These are phyloP conservation scores for Eristalinus aeneus DNA, from an alignment of 2,888 invertebrate species.

Conservation along the genomic window DNA sequence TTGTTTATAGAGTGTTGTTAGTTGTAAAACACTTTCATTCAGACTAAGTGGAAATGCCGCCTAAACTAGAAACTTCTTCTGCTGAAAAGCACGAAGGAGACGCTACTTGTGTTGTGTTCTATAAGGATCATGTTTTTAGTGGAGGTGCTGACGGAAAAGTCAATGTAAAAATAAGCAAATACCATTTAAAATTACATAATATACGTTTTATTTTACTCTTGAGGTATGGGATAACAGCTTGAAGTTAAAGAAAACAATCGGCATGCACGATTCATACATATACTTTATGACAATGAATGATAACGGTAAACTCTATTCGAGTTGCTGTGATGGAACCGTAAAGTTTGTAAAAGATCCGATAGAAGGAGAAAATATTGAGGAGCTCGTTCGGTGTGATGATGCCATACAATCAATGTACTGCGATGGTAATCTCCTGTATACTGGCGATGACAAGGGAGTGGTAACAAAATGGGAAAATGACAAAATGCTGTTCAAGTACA, in stretches of 20 bases:
- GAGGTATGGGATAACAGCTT: conserved; percentile 79
- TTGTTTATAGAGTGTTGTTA: not conserved
- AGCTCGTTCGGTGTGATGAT: conserved; percentile 77
- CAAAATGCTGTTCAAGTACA: conserved; percentile 79
- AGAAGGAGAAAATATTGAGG: conserved; percentile 73
- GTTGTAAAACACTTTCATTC: not conserved
- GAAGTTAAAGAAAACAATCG: conserved; percentile 76
- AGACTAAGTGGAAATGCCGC: conserved; percentile 49
- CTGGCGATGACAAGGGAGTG: conserved; percentile 80
- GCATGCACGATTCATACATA: conserved; percentile 78
- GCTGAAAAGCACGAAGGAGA: conserved; percentile 79
- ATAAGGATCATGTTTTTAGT: conserved; percentile 76
- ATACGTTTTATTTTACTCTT: conserved; percentile 11
- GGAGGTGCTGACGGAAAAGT: conserved; percentile 81
- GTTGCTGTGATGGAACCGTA: conserved; percentile 79
- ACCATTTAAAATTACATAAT: not conserved
- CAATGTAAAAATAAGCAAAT: conserved; percentile 74
- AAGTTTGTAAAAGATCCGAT: conserved; percentile 78
- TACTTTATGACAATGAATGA: conserved; percentile 78
- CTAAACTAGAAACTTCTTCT: conserved; percentile 75
- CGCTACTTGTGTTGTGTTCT: conserved; percentile 76
- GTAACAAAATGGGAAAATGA: conserved; percentile 80
- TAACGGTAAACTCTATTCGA: conserved; percentile 79
- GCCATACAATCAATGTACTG: conserved; percentile 78
- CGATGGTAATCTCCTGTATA: conserved; percentile 76